A percentile compares a stretch with the other conserved stretches of the same genome.
Evolutionary conservation across 2,113 vertebrate genomes (phyloP).

Genomic region (Leiothrix lutea): DNA sequence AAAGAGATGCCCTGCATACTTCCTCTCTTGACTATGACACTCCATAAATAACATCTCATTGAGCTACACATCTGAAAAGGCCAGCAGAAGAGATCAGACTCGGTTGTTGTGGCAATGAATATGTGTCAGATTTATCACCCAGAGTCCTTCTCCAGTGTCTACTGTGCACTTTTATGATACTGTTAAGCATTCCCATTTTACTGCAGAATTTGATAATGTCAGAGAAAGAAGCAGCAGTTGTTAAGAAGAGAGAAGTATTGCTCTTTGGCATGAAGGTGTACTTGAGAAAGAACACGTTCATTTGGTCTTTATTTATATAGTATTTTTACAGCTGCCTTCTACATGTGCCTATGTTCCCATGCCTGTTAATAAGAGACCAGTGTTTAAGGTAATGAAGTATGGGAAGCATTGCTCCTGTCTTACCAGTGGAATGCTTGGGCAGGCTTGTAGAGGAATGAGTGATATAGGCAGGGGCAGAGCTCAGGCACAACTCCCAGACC

Average conservation of each 20-base stretch:
- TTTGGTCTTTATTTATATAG: constrained; percentile 3
- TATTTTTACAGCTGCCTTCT: constrained; percentile 41
- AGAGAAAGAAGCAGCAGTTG: background rate
- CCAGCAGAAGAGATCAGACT: background rate
- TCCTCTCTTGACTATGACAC: background rate
- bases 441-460: background rate
- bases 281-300: background rate
- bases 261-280: background rate
- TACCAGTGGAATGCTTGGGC: background rate
- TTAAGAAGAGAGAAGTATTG: background rate
- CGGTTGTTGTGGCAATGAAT: background rate
- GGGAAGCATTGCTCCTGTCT: background rate
- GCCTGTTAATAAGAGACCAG: background rate
- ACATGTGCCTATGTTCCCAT: background rate
- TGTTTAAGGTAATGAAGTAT: background rate
- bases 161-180: background rate
- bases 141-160: background rate
- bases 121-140: background rate
- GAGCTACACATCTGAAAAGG: background rate
- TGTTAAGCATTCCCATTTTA: background rate
- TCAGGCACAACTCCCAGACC: background rate
- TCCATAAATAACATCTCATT: constrained; percentile 26
- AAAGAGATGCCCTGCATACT: background rate
- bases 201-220: background rate
- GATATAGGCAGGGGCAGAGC: background rate